Percentiles rank a stretch among this genome's conserved stretches.
Evolutionary conservation across 1,140 invertebrate genomes (phyloP).

Genomic region (Drosophila kanapiae): DNA sequence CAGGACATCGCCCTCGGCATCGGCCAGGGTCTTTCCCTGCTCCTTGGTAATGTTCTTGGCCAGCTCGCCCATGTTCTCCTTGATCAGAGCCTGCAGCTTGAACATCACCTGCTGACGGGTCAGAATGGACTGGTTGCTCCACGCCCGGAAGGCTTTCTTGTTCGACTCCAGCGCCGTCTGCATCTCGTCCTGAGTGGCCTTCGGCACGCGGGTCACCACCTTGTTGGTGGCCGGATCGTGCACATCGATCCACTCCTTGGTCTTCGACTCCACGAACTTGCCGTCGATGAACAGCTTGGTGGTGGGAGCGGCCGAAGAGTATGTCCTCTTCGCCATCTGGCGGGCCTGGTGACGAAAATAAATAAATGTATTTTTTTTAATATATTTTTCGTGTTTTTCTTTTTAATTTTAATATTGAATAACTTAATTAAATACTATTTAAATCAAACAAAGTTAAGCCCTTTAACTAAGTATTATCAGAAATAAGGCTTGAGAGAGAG

Average conservation of each 20-base stretch:
- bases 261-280: constrained; percentile 97
- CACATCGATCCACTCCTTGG: constrained; percentile 96
- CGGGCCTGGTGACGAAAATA: constrained; percentile 53
- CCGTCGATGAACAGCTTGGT: constrained; percentile 98
- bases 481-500: too few species aligned
- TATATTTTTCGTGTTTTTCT: neutral
- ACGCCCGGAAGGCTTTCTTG: constrained; percentile 91
- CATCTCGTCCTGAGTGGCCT: constrained; percentile 96
- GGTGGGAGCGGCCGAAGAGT: constrained; percentile 86
- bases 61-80: constrained; percentile 92
- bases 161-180: constrained; percentile 94
- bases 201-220: constrained; percentile 94
- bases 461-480: too few species aligned
- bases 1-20: constrained; percentile 99
- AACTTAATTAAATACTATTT: too few species aligned
- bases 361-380: neutral
- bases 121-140: constrained; percentile 97
- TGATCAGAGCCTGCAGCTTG: constrained; percentile 89
- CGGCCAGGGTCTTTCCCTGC: constrained; percentile 98
- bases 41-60: constrained; percentile 97
- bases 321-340: constrained; percentile 60
- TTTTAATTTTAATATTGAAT: too few species aligned
- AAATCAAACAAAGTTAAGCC: too few species aligned
- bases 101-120: constrained; percentile 98
- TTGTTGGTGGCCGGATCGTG: constrained; percentile 97